These are phyloP conservation scores for Proctacanthus coquilletti DNA, from an alignment of 1,140 invertebrate genomes.

Conservation along the genomic window DNA sequence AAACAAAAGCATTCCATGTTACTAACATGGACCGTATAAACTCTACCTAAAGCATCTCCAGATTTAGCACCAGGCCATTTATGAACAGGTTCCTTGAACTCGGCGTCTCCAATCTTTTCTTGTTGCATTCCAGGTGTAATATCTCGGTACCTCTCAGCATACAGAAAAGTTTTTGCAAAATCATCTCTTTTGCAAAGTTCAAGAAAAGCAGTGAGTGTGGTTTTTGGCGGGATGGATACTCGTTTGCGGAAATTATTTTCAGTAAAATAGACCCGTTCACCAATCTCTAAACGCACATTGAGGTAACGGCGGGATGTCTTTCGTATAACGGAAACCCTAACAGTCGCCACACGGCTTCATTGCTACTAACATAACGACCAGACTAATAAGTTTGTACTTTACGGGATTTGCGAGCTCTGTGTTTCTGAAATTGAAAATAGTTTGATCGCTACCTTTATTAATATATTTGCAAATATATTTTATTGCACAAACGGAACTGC, in stretches of 20 bases:
- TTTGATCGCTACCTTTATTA: constrained; percentile 30
- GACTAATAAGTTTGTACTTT: no score
- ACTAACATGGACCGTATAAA: background rate
- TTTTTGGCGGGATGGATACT: background rate
- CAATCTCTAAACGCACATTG: background rate
- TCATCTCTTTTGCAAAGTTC: background rate
- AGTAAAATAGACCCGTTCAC: background rate
- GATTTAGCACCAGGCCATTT: background rate
- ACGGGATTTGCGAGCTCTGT: no score
- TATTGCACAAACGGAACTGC: constrained; percentile 34
- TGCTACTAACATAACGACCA: constrained; percentile 29
- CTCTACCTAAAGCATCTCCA: background rate
- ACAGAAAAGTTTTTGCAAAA: background rate
- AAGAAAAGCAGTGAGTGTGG: background rate
- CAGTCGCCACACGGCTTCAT: constrained; percentile 30
- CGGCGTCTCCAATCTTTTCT: background rate
- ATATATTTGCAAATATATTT: constrained; percentile 36
- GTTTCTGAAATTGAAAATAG: constrained; percentile 16
- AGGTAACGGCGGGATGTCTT: no score
- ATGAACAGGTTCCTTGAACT: background rate
- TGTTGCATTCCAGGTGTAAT: background rate
- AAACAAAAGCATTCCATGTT: background rate
- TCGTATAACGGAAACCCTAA: constrained; percentile 18
- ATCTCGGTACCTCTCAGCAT: background rate
- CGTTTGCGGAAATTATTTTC: background rate